Conservation (phyloP, 2,888 invertebrate genomes). For the Bedellia somnulentella region DNA sequence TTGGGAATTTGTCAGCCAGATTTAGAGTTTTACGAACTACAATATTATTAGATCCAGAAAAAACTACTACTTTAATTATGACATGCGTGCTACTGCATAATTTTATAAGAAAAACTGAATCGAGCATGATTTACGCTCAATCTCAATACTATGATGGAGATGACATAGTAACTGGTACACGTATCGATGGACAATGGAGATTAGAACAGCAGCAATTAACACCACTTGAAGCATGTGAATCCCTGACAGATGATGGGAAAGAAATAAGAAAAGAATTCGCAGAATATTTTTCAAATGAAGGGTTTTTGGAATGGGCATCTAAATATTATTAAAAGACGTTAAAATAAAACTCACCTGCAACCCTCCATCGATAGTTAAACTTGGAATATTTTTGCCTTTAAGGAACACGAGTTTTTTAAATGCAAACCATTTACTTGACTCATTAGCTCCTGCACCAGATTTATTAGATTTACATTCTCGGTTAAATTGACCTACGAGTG, state of each 20-base stretch:
- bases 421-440: too few species aligned
- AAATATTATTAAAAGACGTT: conserved; percentile 10
- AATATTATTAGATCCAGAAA: conserved; percentile 12
- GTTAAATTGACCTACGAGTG: conserved; percentile 11
- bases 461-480: conserved; percentile 11
- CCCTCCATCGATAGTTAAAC: too few species aligned
- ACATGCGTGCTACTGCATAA: conserved; percentile 14
- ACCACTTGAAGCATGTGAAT: conserved; percentile 13
- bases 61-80: conserved; percentile 13
- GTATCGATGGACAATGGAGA: conserved; percentile 13
- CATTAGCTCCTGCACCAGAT: too few species aligned
- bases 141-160: conserved; percentile 12
- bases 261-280: conserved; percentile 14
- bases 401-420: too few species aligned
- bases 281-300: conserved; percentile 14
- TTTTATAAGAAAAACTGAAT: conserved; percentile 7
- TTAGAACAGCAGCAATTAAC: conserved; percentile 13
- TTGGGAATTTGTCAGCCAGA: too few species aligned
- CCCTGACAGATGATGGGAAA: conserved; percentile 13
- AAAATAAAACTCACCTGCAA: too few species aligned
- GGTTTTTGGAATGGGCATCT: conserved; percentile 9
- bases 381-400: too few species aligned
- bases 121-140: conserved; percentile 9
- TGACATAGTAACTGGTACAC: conserved; percentile 11
- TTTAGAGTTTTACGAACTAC: conserved; percentile 12